Conservation (phyloP, 2,797 vertebrate genomes). For the Dryobates pubescens region DNA sequence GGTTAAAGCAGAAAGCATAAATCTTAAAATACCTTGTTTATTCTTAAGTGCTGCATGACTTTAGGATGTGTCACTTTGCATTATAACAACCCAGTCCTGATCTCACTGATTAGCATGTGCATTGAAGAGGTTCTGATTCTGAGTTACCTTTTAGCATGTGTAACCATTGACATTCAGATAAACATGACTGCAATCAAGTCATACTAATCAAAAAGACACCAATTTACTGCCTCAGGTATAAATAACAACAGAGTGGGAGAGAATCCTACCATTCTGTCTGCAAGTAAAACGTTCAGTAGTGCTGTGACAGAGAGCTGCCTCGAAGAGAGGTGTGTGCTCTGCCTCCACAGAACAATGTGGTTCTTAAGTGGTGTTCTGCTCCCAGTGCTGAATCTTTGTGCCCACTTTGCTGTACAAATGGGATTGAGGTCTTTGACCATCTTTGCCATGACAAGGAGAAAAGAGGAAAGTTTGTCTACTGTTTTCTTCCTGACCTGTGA, state of each 20-base stretch:
- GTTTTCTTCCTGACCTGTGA: background rate
- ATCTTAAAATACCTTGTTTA: background rate
- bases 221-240: conserved; percentile 48
- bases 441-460: background rate
- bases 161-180: conserved; percentile 41
- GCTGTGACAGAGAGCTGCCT: background rate
- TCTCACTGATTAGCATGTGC: background rate
- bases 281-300: background rate
- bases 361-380: background rate
- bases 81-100: conserved; percentile 5
- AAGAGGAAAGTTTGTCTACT: background rate
- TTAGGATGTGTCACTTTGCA: conserved; percentile 15
- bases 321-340: background rate
- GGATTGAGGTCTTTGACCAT: background rate
- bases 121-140: conserved; percentile 12
- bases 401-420: background rate
- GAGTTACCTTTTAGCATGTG: conserved; percentile 14
- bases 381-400: background rate
- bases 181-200: conserved; percentile 60
- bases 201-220: conserved; percentile 38
- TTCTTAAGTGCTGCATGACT: background rate
- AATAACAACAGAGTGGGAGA: conserved; percentile 60
- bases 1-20: background rate
- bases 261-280: background rate
- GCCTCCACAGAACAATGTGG: background rate